Conservation (phyloP, 2,113 vertebrate species). For the Sula dactylatra region DNA sequence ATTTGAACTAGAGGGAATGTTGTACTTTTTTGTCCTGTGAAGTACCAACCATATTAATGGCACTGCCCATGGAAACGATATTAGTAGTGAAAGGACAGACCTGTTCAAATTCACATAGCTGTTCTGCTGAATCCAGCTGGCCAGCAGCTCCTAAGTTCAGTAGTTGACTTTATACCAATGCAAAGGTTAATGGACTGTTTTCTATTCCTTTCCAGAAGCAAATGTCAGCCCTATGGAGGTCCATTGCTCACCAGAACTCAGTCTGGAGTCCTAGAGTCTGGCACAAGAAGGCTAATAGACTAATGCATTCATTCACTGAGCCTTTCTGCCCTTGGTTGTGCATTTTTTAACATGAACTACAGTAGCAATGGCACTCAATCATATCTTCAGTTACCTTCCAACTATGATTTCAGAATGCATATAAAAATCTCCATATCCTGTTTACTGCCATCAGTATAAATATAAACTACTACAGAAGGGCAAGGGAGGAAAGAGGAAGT, state of each 20-base stretch:
- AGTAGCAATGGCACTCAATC: slow-evolving; percentile 45
- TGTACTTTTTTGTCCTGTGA: not conserved
- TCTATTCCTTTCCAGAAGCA: slow-evolving; percentile 1
- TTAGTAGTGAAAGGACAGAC: not conserved
- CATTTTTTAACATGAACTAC: slow-evolving; percentile 44
- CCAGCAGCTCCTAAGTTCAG: slow-evolving; percentile 1
- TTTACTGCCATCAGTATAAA: slow-evolving; percentile 39
- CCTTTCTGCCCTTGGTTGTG: not conserved
- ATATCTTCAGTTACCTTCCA: slow-evolving; percentile 53
- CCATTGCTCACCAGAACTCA: slow-evolving; percentile 30
- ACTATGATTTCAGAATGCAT: slow-evolving; percentile 25
- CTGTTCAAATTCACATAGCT: not conserved
- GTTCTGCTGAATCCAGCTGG: not conserved
- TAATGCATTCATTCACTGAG: slow-evolving; percentile 36
- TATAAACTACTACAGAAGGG: not conserved
- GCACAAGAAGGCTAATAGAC: slow-evolving; percentile 28
- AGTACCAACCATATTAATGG: not conserved
- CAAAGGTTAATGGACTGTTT: slow-evolving; percentile 17
- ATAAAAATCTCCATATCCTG: slow-evolving; percentile 15
- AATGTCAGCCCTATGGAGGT: slow-evolving; percentile 31
- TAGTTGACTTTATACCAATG: slow-evolving; percentile 18
- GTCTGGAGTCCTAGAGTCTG: not conserved
- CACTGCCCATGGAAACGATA: rapidly evolving
- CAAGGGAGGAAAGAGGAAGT: not conserved
- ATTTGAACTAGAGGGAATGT: not conserved